phyloP scores from a whole-genome alignment of 2,888 invertebrate species.

The Abrostola tripartita region DNA sequence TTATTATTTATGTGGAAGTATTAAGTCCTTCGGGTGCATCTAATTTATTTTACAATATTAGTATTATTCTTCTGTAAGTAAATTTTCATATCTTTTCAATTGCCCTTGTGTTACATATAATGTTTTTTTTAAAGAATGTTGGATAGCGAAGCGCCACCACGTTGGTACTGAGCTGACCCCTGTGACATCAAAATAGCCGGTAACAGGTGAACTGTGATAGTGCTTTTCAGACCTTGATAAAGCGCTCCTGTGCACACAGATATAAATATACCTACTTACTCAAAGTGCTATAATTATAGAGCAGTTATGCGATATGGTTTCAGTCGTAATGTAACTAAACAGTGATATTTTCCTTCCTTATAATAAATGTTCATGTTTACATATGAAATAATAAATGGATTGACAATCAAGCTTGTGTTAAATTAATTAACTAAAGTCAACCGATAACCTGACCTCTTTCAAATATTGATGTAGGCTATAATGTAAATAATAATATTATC shows the following conservation, averaged over 20 bases:
- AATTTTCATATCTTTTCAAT: background rate
- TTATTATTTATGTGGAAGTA: no score
- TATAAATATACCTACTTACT: background rate
- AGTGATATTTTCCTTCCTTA: slow-evolving; percentile 38
- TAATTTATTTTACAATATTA: no score
- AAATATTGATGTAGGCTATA: slow-evolving; percentile 28
- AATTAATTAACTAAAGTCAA: slow-evolving; percentile 40
- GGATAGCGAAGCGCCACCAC: no score
- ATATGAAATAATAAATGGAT: slow-evolving; percentile 1
- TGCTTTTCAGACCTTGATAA: background rate
- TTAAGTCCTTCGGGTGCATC: no score
- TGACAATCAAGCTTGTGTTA: slow-evolving; percentile 25
- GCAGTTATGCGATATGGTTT: background rate
- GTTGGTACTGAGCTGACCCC: no score
- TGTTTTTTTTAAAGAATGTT: no score
- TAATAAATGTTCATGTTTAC: slow-evolving; percentile 22
- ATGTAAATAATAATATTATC: slow-evolving; percentile 20
- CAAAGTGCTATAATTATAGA: slow-evolving; percentile 7
- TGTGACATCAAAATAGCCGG: background rate
- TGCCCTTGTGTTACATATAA: background rate
- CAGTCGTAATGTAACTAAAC: slow-evolving; percentile 1
- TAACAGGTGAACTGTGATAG: slow-evolving; percentile 1
- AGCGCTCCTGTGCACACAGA: background rate
- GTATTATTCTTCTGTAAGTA: no score
- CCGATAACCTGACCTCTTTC: slow-evolving; percentile 43